Conservation (phyloP, 1,140 invertebrate genomes). For the Penaeus vannamei region DNA sequence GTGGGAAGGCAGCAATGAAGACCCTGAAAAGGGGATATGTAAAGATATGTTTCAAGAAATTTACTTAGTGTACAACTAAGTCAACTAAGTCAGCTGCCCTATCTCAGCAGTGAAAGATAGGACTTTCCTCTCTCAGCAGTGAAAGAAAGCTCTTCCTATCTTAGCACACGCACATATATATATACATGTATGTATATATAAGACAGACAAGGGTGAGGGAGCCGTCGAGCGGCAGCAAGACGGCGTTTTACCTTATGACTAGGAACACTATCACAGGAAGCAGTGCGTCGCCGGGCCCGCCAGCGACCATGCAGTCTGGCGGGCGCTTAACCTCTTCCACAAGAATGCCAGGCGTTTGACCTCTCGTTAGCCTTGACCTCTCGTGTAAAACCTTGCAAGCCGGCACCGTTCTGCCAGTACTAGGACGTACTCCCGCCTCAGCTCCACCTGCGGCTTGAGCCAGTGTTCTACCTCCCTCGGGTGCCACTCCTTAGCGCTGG, state of each 20-base stretch:
- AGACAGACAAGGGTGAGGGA: not conserved
- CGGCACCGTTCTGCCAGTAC: slow-evolving; percentile 38
- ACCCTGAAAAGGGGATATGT: no score
- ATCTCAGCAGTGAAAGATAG: no score
- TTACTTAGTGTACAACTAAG: no score
- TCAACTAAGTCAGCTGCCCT: no score
- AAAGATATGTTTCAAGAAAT: no score
- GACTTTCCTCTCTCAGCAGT: no score
- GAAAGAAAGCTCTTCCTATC: no score
- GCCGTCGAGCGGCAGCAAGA: not conserved
- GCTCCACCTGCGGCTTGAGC: not conserved
- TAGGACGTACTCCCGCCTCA: slow-evolving; percentile 39
- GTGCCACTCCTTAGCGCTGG: no score
- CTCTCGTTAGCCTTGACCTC: slow-evolving; percentile 17
- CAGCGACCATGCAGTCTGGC: slow-evolving; percentile 35
- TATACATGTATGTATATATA: no score
- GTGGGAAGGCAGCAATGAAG: no score
- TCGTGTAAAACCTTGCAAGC: not conserved
- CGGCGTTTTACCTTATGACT: slow-evolving; percentile 27
- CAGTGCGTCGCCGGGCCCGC: slow-evolving; percentile 32
- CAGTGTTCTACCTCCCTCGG: not conserved
- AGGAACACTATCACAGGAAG: slow-evolving; percentile 39
- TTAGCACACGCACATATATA: no score
- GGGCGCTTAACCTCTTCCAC: slow-evolving; percentile 27
- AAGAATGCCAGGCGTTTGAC: slow-evolving; percentile 4